These are phyloP conservation scores for Diaperis boleti DNA, from an alignment of 2,888 invertebrate species.

Conservation along the genomic window DNA sequence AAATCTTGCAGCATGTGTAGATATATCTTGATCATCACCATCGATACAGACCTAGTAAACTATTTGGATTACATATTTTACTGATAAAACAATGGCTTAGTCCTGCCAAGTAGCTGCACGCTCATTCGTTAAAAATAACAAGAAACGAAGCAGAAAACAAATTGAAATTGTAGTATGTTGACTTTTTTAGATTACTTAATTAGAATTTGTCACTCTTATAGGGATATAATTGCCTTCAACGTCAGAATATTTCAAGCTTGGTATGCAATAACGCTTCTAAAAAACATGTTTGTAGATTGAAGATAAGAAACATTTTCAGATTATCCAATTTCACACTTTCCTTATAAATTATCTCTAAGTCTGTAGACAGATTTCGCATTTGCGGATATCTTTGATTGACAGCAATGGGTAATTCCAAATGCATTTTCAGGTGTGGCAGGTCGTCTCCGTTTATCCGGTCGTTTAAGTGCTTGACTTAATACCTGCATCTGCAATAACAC, in stretches of 20 bases:
- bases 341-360: constrained; percentile 2
- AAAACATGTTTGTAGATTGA: not conserved
- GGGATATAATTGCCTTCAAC: not conserved
- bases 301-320: constrained; percentile 3
- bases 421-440: constrained; percentile 40
- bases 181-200: not conserved
- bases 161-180: too few relatives aligned
- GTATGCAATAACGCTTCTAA: not conserved
- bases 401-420: constrained; percentile 34
- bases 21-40: constrained; percentile 19
- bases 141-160: too few relatives aligned
- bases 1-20: constrained; percentile 31
- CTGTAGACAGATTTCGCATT: not conserved
- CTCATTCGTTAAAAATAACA: not conserved
- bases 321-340: constrained; percentile 10
- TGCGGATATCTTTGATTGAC: constrained; percentile 26
- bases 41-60: not conserved
- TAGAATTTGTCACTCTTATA: not conserved
- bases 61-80: constrained; percentile 4
- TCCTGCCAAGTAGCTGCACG: not conserved
- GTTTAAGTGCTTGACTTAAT: constrained; percentile 34
- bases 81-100: constrained; percentile 1
- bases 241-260: not conserved
- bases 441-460: constrained; percentile 35
- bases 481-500: constrained; percentile 25